Conservation (phyloP, 2,113 vertebrate genomes). For the Trematocara stigmaticum region DNA sequence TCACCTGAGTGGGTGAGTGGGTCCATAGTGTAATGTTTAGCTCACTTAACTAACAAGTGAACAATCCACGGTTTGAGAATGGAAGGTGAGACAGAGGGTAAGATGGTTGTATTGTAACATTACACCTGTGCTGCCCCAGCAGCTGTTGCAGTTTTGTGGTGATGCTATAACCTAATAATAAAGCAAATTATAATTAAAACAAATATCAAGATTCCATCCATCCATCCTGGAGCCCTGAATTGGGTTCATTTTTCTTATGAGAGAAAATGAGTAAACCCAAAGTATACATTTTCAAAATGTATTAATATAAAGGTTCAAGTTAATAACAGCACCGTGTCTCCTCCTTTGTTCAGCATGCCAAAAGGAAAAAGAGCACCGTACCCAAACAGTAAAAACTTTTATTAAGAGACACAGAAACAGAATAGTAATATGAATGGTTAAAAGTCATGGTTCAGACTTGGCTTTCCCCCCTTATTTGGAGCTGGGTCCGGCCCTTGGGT, state of each 20-base stretch:
- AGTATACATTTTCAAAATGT: background rate
- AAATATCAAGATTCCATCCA: background rate
- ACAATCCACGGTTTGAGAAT: background rate
- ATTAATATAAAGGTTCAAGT: background rate
- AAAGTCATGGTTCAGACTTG: accelerated
- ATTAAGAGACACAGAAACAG: background rate
- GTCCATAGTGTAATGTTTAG: background rate
- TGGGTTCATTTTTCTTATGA: accelerated
- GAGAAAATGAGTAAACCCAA: background rate
- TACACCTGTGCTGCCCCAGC: background rate
- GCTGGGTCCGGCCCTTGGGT: background rate
- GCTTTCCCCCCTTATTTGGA: background rate
- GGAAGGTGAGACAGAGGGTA: background rate
- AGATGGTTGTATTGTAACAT: accelerated
- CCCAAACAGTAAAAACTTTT: background rate
- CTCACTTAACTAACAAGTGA: background rate
- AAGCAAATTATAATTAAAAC: background rate
- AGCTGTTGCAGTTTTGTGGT: background rate
- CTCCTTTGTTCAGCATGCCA: background rate
- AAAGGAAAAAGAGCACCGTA: background rate
- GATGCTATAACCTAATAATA: background rate
- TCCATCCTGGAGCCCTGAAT: background rate
- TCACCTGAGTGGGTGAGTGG: background rate
- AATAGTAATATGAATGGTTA: background rate
- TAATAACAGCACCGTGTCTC: background rate